Evolutionary conservation across 1,140 invertebrate genomes (phyloP).

Genomic region (honey bee (Apis mellifera)): DNA sequence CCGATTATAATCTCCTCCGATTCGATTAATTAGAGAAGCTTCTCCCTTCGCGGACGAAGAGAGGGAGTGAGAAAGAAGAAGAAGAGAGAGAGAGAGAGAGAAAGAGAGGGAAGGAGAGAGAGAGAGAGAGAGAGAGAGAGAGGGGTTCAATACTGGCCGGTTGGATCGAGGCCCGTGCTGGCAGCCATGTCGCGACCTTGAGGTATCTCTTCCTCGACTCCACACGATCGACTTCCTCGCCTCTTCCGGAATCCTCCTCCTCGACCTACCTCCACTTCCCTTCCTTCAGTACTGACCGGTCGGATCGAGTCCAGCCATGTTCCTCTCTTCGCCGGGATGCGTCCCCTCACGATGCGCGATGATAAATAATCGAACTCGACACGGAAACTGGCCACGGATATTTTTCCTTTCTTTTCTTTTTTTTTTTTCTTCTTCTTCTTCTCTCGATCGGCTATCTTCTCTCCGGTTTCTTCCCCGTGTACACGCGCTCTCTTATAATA

Average conservation of each 20-base stretch:
- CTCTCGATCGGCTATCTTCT: slow-evolving; percentile 3
- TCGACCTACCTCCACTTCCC: slow-evolving; percentile 48
- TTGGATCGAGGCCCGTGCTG: slow-evolving; percentile 72
- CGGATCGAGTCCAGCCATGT: slow-evolving; percentile 71
- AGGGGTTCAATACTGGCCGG: slow-evolving; percentile 72
- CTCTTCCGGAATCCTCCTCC: slow-evolving; percentile 48
- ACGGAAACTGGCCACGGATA: slow-evolving; percentile 1
- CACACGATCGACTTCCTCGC: slow-evolving; percentile 53
- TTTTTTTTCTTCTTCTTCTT: too few relatives aligned
- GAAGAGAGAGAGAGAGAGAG: neutral
- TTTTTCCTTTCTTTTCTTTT: too few relatives aligned
- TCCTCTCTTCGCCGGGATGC: slow-evolving; percentile 13
- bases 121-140: neutral
- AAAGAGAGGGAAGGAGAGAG: neutral
- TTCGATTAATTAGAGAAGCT: slow-evolving; percentile 5
- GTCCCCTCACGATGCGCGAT: neutral
- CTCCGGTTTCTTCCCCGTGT: neutral
- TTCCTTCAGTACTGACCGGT: slow-evolving; percentile 70
- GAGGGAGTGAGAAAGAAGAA: neutral
- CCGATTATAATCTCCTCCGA: neutral
- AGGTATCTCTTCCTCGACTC: slow-evolving; percentile 32
- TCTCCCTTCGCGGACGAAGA: too few relatives aligned
- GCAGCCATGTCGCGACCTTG: slow-evolving; percentile 76
- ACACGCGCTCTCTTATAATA: too few relatives aligned
- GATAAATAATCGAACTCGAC: slow-evolving; percentile 7